phyloP scores from a whole-genome alignment of 2,113 vertebrate genomes.

The Delphinapterus leucas region DNA sequence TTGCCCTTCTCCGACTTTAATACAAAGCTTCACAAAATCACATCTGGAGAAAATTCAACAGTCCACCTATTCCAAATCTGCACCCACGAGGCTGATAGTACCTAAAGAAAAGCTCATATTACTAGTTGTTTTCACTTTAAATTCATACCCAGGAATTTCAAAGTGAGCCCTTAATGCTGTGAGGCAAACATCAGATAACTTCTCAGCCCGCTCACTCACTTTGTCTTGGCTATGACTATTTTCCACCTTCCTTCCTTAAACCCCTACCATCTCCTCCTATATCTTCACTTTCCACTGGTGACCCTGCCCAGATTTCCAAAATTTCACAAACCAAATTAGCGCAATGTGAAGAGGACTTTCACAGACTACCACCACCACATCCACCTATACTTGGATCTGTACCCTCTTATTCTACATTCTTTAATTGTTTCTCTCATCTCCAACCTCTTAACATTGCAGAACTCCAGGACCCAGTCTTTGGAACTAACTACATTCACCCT shows the following conservation, averaged over 20 bases:
- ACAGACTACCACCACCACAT: neutral
- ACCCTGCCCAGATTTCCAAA: neutral
- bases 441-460: accelerated
- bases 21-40: neutral
- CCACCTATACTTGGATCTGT: accelerated
- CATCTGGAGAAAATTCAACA: neutral
- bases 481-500: neutral
- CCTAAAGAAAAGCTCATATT: neutral
- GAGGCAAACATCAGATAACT: neutral
- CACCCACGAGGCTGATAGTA: neutral
- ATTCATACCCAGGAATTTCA: neutral
- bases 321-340: neutral
- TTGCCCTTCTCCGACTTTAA: neutral
- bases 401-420: neutral
- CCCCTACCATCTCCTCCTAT: neutral
- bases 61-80: neutral
- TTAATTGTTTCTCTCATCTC: neutral
- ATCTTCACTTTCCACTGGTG: neutral
- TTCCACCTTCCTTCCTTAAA: neutral
- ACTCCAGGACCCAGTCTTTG: neutral
- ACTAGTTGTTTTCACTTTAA: neutral
- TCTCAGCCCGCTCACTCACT: neutral
- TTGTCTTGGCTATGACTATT: neutral
- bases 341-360: neutral
- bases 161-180: neutral